phyloP scores from a whole-genome alignment of 2,888 invertebrate species.

The Eurytoma adleriae region DNA sequence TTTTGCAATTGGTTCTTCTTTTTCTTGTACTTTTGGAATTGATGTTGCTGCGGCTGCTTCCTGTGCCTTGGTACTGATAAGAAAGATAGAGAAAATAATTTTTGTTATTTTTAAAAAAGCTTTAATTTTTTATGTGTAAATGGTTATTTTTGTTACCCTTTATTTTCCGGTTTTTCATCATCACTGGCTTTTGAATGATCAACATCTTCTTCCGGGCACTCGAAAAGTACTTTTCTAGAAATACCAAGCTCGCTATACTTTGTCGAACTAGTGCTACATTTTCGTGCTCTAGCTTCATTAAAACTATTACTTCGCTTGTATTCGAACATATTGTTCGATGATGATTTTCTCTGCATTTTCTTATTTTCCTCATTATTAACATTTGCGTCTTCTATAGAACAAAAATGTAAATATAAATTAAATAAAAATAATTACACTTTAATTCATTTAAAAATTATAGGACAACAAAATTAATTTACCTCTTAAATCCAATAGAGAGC shows the following conservation, averaged over 20 bases:
- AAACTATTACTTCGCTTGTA: slow-evolving; percentile 31
- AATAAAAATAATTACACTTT: too few species aligned
- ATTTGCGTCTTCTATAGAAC: background rate
- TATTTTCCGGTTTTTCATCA: background rate
- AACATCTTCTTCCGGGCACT: background rate
- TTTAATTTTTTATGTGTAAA: background rate
- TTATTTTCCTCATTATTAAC: background rate
- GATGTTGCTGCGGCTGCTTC: too few species aligned
- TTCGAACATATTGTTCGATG: background rate
- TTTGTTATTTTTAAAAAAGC: background rate
- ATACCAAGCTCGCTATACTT: background rate
- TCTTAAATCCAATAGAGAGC: slow-evolving; percentile 28
- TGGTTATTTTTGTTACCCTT: background rate
- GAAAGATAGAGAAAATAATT: too few species aligned
- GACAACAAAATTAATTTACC: background rate
- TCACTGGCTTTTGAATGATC: background rate
- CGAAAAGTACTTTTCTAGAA: background rate
- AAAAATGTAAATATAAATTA: background rate
- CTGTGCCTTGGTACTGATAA: too few species aligned
- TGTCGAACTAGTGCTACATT: background rate
- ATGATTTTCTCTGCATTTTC: background rate
- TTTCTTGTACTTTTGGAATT: background rate
- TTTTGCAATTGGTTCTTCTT: background rate
- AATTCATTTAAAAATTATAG: background rate
- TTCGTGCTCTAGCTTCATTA: slow-evolving; percentile 7